Evolutionary conservation across 2,888 invertebrate species (phyloP), one percentile per base, ranked within the genome.

Genomic region (Pterostichus madidus): DNA sequence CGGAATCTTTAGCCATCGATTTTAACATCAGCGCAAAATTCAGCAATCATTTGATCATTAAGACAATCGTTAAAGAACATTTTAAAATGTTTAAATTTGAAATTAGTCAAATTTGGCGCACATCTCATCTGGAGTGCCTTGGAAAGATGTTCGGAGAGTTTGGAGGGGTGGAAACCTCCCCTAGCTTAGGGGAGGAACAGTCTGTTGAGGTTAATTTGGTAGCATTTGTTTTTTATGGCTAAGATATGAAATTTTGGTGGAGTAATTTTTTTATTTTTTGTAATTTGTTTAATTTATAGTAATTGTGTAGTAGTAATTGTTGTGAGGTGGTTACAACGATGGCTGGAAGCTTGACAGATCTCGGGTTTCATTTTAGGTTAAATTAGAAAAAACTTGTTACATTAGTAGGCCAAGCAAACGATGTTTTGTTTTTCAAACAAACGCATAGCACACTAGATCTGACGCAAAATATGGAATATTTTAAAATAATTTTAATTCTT

Each of bases 1-100:
- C n/a, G n/a, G 13, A 52, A 52, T 52, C 52, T 52, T 52, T 52
- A 52, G n/a, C 52, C 52, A 52, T 52, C 52, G 52, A 52, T 52
- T 52, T 52, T 52, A 13, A 13, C n/a, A 13, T n/a, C 52, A 52
- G n/a, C 52, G 13, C 5, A 13, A 5, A 13, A n/a, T 10, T 52
- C 52, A n/a, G 13, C 52, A 13, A 52, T 52, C 52, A 13, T 52
- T 2, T 52, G 0, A 8, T 52, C 52, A 52, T 52, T 52, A 52
- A 13, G 52, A n/a, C 5, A 52, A 52, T 52, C n/a, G 5, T 52
- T 52, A 8, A 52, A 52, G 52, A 52, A 52, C 52, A 13, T 13
- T 52, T 52, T 52, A 52, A 52, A 52, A 52, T 52, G 52, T 52
- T 39, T 8, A 52, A 52, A 52, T 52, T 52, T 5, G 13, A 52